A percentile compares a stretch with the other conserved stretches of the same genome.
These are phyloP conservation scores for Thomomys bottae DNA, from an alignment of 2,113 vertebrate species.

Conservation along the genomic window DNA sequence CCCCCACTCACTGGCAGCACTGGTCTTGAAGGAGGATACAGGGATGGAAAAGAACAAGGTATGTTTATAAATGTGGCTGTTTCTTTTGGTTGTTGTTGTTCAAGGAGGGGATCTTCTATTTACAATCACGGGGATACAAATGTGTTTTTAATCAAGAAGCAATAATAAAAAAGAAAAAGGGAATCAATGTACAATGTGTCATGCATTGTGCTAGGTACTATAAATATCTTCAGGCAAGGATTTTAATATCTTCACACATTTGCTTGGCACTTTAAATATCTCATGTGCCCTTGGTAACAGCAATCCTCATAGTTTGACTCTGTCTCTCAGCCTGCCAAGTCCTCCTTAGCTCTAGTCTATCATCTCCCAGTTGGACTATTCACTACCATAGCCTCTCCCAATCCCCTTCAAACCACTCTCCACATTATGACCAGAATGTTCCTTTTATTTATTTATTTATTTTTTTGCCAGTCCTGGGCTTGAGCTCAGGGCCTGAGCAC, in stretches of 20 bases:
- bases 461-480: too few species aligned
- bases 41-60: not conserved
- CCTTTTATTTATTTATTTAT: too few species aligned
- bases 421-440: not conserved
- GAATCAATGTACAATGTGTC: not conserved
- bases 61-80: not conserved
- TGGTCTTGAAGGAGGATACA: not conserved
- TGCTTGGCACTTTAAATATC: constrained; percentile 10
- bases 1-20: not conserved
- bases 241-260: constrained; percentile 3
- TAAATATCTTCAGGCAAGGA: not conserved
- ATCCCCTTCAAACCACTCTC: not conserved
- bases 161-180: not conserved
- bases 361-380: not conserved
- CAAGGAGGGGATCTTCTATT: too few species aligned
- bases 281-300: not conserved
- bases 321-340: not conserved
- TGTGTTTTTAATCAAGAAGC: not conserved
- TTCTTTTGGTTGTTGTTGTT: too few species aligned
- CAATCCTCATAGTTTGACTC: not conserved
- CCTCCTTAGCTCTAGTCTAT: not conserved
- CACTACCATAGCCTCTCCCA: not conserved
- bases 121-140: too few species aligned
- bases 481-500: too few species aligned
- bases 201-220: not conserved